Percentiles rank a stretch among this genome's conserved stretches.
phyloP scores from a whole-genome alignment of 2,113 vertebrate species.

The Podarcis muralis region DNA sequence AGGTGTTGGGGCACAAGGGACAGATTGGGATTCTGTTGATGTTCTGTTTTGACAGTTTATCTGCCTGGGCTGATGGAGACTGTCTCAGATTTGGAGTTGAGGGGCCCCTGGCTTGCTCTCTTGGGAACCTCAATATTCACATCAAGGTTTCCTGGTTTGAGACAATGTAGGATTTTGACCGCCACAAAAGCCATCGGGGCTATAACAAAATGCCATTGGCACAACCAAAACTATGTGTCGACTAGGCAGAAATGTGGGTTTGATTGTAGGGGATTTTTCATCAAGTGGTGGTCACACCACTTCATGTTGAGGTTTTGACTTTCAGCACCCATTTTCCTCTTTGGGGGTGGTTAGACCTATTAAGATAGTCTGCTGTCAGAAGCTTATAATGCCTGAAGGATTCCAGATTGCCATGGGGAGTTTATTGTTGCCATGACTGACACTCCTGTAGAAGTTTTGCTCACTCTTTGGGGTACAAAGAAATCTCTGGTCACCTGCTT shows the following conservation, averaged over 20 bases:
- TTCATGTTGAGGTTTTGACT: not conserved
- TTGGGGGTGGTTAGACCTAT: not conserved
- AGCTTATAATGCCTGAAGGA: not conserved
- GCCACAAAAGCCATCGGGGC: too few relatives aligned
- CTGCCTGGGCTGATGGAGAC: not conserved
- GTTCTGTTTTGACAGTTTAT: too few relatives aligned
- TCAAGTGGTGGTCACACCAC: not conserved
- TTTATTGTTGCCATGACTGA: not conserved
- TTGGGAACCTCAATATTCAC: not conserved
- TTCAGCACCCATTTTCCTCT: not conserved
- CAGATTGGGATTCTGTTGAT: not conserved
- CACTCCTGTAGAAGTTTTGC: not conserved
- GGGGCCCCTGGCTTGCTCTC: not conserved
- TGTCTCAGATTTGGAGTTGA: not conserved
- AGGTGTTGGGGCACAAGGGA: not conserved
- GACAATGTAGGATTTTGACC: not conserved
- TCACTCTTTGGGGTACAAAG: not conserved
- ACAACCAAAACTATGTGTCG: too few relatives aligned
- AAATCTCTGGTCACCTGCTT: not conserved
- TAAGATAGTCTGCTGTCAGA: not conserved
- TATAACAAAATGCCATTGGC: not conserved
- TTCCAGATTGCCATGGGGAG: not conserved
- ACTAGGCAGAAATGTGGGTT: not conserved
- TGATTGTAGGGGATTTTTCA: not conserved
- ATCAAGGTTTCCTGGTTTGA: not conserved